Evolutionary conservation across 2,888 invertebrate genomes (phyloP).

Genomic region (Amiota communis): DNA sequence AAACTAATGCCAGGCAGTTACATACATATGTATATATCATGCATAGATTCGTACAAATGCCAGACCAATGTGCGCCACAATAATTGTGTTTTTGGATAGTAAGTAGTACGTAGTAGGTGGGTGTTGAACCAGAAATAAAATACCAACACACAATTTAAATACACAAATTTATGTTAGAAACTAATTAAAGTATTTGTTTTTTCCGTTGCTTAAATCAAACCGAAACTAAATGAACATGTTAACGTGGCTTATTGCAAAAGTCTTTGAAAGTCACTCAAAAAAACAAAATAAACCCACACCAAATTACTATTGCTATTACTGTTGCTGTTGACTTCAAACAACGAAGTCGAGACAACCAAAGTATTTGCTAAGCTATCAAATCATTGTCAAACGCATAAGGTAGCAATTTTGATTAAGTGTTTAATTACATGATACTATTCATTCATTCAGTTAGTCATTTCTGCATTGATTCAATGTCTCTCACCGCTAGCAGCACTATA

Average conservation of each 20-base stretch:
- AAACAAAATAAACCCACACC: constrained; percentile 22
- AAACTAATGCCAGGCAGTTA: no score
- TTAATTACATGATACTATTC: constrained; percentile 36
- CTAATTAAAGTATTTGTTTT: not conserved
- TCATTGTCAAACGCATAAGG: constrained; percentile 21
- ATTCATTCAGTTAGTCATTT: not conserved
- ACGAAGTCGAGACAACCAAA: constrained; percentile 15
- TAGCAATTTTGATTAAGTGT: constrained; percentile 39
- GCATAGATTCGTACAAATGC: no score
- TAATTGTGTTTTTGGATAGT: no score
- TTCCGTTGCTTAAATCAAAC: constrained; percentile 16
- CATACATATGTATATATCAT: no score
- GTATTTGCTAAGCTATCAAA: constrained; percentile 5
- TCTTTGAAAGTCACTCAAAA: constrained; percentile 12
- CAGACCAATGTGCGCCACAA: no score
- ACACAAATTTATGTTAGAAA: not conserved
- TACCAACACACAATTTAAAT: not conserved
- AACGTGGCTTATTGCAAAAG: constrained; percentile 11
- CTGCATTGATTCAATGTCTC: not conserved
- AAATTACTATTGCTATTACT: not conserved
- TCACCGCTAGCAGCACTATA: not conserved
- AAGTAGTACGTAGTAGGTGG: constrained; percentile 5
- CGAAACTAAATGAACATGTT: constrained; percentile 27
- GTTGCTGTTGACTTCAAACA: not conserved
- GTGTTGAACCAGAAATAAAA: constrained; percentile 2